phyloP scores from a whole-genome alignment of 2,888 invertebrate species.

The Lasioglossum calceatum region DNA sequence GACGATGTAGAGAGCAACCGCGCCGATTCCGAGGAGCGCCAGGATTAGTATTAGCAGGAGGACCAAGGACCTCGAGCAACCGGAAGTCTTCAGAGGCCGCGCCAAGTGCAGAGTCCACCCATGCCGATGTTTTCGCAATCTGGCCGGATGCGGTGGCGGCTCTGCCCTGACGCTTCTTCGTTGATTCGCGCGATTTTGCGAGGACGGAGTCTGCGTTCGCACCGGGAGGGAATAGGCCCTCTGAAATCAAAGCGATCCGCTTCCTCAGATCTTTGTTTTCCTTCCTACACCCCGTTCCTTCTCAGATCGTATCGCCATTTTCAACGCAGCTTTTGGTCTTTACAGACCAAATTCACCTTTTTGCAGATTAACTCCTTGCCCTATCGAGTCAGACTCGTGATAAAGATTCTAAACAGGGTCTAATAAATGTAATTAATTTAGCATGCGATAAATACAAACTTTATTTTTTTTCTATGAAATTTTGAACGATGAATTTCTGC shows the following conservation, averaged over 20 bases:
- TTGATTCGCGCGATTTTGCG: constrained; percentile 81
- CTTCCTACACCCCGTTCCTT: not conserved
- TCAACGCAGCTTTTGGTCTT: no score
- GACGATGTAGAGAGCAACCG: constrained; percentile 81
- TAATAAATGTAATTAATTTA: no score
- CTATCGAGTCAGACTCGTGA: no score
- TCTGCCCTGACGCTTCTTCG: constrained; percentile 81
- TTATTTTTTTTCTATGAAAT: no score
- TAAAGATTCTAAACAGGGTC: no score
- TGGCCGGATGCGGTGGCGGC: constrained; percentile 81
- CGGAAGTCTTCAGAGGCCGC: constrained; percentile 76
- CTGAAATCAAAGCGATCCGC: constrained; percentile 68
- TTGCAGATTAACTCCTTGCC: no score
- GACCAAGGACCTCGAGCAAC: constrained; percentile 78
- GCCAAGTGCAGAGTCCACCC: constrained; percentile 82
- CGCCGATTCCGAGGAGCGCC: constrained; percentile 80
- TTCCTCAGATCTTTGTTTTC: not conserved
- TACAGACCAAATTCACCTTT: no score
- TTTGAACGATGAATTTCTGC: no score
- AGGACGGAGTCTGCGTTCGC: constrained; percentile 79
- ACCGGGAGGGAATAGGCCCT: constrained; percentile 81
- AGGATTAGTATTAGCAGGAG: constrained; percentile 77
- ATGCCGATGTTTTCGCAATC: constrained; percentile 80
- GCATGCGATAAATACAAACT: no score
- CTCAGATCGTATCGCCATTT: not conserved